Evolutionary conservation across 1,140 invertebrate species (phyloP), one percentile per base, ranked within the genome.

Genomic region (Drosophila neocordata): DNA sequence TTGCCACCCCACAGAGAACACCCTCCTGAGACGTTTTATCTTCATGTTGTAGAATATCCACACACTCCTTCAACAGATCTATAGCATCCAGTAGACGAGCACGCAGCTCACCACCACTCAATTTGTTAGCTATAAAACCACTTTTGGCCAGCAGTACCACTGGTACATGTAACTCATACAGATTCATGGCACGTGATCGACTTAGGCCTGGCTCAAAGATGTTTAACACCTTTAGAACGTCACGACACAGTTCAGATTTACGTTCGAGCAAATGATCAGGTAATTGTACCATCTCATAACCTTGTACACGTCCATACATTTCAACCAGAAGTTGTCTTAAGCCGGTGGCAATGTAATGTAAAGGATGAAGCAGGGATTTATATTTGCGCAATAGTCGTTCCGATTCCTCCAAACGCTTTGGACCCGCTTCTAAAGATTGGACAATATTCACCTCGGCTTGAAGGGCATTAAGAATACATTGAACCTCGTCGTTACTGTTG

Each of bases 141-240:
- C 92, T 91, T 18, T 94, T 94, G 1, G 95, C 95, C 55, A 96
- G 87, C 64, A 95, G 93, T 77, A 96, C 93, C 7, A 96, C 73
- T 0, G 96, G 95, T 6, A 95, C 95, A 78, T 97, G 95, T 24
- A 96, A 88, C 82, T 97, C 96, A 82, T 96, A 97, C 5, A 96
- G 82, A 71, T 95, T 95, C 92, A 96, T 94, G 11, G 95, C 96
- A 92, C 96, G 93, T 63, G 96, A 93, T 65, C 96, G 92, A 52
- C 94, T 95, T 38, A 94, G 92, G 13, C 96, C 96, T 0, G 96
- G 96, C 67, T 96, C 95, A 35, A 97, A 93, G 9, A 95, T 91
- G 77, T 96, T 93, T 1, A 96, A 92, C 20, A 96, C 93, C 27
- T 93, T 92, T 8, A 97, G 90, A 0, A 97, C 85, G 11, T 95